Evolutionary conservation across 2,113 vertebrate species (phyloP), one percentile per base, ranked within the genome.

Genomic region (Elephas maximus): DNA sequence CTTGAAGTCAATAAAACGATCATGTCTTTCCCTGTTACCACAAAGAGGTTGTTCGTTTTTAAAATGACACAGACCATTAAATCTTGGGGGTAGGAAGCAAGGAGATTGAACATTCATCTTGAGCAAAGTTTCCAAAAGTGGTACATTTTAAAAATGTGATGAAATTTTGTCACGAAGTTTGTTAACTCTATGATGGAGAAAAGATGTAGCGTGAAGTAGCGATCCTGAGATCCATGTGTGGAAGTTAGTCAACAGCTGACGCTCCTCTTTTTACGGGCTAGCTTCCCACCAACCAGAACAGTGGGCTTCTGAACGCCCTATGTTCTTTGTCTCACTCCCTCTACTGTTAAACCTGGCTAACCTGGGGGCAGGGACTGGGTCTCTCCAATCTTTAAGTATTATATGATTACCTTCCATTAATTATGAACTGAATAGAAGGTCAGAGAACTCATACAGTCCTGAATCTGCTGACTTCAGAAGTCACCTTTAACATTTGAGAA

Each of bases 91-190:
- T 24, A 12, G 2, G 8, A 6, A 71, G 23, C 63, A 93, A 91
- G 37, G 9, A 41, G 26, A 89, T 0, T 26, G 30, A 17, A 88
- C 1, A 44, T 5, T 90, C 18, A 82, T 37, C 63, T 53, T 30
- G 20, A 84, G 41, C 41, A 91, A 77, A 82, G 28, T 79, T 17
- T 90, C 74, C 41, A 93, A 86, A 97, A 84, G 28, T n/a, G 2
- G 33, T 51, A 65, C 4, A 81, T 84, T 88, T 26, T 33, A 60
- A 88, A 96, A 80, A 53, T 17, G 82, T 41, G 45, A 62, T 86
- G 4, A 44, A 67, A 73, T 24, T 91, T 60, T 73, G 8, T 60
- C 80, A 28, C n/a, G 20, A 93, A 71, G 15, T 79, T 84, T 88
- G 30, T 33, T 85, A 91, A 81, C 24, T 45, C 26, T 67, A 14